Evolutionary conservation across 2,888 invertebrate species (phyloP), one percentile per base, ranked within the genome.

Genomic region (Agriotes lineatus): DNA sequence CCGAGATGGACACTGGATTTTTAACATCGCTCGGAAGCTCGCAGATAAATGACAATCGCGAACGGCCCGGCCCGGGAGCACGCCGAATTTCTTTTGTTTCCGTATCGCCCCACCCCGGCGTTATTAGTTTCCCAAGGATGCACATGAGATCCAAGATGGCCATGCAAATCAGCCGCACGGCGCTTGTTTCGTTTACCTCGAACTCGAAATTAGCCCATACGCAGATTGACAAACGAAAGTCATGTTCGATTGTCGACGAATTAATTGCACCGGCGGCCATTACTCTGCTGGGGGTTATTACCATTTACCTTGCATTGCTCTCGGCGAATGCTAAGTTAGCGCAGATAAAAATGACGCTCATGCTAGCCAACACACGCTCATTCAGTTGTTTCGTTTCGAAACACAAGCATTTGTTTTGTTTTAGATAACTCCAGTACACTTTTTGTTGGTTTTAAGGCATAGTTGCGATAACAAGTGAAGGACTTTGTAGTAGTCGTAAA

Each of bases 1-100:
- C 56, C 63, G 64, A 72, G 70, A 72, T 72, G 65, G 72, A 72
- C 72, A 72, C 68, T 50, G 58, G 50, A 69, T 69, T 63, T 67
- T 59, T 42, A 67, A 67, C 67, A 71, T 52, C 61, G 56, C 56
- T 19, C 39, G 57, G 45, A 61, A 69, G 19, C 67, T 67, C 35
- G 62, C 67, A 68, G 70, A n/a, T 72, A 67, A 68, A 72, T 16
- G 16, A 69, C 66, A 69, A 67, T 70, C 67, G 58, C 45, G n/a
- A n/a, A n/a, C 62, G 62, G 62, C n/a, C n/a, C 59, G 65, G 52
- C 65, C 65, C 30, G 50, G 39, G 18, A 59, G 65, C 65, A 65
- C 65, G 65, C 65, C 16, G 48, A 64, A 64, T 48, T 64, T 64
- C 64, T 57, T 60, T 65, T 65, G 64, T 58, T 48, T 64, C 48